Conservation (phyloP, 2,888 invertebrate species). For the Nomada hirtipes region DNA sequence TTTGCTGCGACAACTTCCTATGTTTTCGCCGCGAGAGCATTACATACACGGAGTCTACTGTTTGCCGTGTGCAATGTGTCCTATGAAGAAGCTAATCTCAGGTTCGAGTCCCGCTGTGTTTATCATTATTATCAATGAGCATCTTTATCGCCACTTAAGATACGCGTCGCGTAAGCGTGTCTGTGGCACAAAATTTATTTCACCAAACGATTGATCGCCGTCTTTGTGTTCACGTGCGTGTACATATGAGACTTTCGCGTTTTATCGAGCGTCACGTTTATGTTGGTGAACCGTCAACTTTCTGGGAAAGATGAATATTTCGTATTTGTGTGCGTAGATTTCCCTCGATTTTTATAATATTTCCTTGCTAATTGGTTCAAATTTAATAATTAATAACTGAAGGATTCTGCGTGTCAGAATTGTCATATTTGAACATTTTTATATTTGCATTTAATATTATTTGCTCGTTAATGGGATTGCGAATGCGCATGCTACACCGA, state of each 20-base stretch:
- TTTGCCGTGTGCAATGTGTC: conserved; percentile 23
- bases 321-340: not conserved
- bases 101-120: conserved; percentile 6
- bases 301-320: not conserved
- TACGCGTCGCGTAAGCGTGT: conserved; percentile 37
- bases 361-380: no score
- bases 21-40: conserved; percentile 8
- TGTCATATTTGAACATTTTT: no score
- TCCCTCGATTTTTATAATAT: no score
- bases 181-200: conserved; percentile 43
- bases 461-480: not conserved
- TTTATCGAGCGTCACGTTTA: not conserved
- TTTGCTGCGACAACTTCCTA: conserved; percentile 33
- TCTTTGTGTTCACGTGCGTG: not conserved
- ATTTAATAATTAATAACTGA: no score
- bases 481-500: not conserved
- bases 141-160: conserved; percentile 47
- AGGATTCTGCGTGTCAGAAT: no score
- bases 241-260: not conserved
- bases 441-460: no score
- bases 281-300: not conserved
- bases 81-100: not conserved
- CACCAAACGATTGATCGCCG: not conserved
- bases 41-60: not conserved
- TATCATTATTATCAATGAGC: conserved; percentile 58